phyloP scores from a whole-genome alignment of 2,888 invertebrate species.

The Lithosia quadra region DNA sequence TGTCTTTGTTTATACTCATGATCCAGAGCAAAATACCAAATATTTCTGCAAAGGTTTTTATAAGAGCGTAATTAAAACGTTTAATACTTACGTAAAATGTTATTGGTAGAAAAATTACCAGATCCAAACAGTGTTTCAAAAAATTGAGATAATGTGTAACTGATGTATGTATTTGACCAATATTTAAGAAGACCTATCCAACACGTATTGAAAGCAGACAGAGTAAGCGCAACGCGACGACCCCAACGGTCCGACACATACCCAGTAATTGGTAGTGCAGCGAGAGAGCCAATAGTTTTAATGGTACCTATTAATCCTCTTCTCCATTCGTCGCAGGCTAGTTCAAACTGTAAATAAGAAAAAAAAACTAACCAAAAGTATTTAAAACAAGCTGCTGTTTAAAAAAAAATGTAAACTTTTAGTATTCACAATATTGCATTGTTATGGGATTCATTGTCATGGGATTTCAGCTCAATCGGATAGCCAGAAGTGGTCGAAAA shows the following conservation, averaged over 20 bases:
- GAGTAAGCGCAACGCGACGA: conserved; percentile 87
- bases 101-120: neutral
- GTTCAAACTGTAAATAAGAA: conserved; percentile 14
- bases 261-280: conserved; percentile 90
- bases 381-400: too few species aligned
- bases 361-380: too few species aligned
- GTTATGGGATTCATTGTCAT: too few species aligned
- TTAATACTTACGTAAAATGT: neutral
- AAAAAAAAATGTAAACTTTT: too few species aligned
- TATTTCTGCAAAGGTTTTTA: too few species aligned
- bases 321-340: conserved; percentile 90
- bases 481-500: too few species aligned
- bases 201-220: conserved; percentile 88
- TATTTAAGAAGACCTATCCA: conserved; percentile 90
- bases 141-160: conserved; percentile 90
- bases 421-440: too few species aligned
- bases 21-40: too few species aligned
- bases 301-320: conserved; percentile 91
- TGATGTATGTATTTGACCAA: conserved; percentile 87
- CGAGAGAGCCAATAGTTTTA: conserved; percentile 90
- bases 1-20: too few species aligned
- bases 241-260: conserved; percentile 92
- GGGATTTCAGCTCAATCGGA: too few species aligned
- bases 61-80: too few species aligned
- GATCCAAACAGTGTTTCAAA: conserved; percentile 88